Evolutionary conservation across 2,888 invertebrate genomes (phyloP).

Genomic region (Pollenia amentaria): DNA sequence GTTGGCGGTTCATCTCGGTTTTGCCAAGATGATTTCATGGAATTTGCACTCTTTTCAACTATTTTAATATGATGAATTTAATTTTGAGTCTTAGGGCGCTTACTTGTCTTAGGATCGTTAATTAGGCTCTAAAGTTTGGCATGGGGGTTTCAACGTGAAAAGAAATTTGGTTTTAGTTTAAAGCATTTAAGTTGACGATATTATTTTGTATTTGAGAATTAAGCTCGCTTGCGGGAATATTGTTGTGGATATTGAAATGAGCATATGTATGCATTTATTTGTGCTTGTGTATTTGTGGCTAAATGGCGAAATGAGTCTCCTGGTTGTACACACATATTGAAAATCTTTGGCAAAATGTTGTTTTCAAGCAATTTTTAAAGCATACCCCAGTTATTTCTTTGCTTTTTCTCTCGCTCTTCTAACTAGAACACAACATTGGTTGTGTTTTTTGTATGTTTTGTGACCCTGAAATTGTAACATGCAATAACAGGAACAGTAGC

Average conservation of each 20-base stretch:
- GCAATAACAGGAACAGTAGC: background rate
- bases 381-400: background rate
- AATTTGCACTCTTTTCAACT: too few relatives aligned
- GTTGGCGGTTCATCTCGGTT: too few relatives aligned
- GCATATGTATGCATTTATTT: background rate
- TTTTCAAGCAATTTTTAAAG: slow-evolving; percentile 20
- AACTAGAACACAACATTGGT: slow-evolving; percentile 3
- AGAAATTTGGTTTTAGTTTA: too few relatives aligned
- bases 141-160: too few relatives aligned
- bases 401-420: background rate
- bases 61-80: too few relatives aligned
- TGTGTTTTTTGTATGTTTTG: slow-evolving; percentile 21
- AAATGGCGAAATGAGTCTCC: background rate
- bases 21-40: too few relatives aligned
- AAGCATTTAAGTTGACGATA: background rate
- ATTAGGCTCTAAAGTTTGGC: too few relatives aligned
- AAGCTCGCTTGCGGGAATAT: slow-evolving; percentile 8
- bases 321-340: background rate
- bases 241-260: background rate
- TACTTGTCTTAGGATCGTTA: too few relatives aligned
- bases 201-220: slow-evolving; percentile 1
- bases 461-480: slow-evolving; percentile 53
- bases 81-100: too few relatives aligned
- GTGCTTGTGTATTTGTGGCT: background rate
- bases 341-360: slow-evolving; percentile 3